Conservation (phyloP, 1,140 invertebrate genomes). For the Panonychus citri region DNA sequence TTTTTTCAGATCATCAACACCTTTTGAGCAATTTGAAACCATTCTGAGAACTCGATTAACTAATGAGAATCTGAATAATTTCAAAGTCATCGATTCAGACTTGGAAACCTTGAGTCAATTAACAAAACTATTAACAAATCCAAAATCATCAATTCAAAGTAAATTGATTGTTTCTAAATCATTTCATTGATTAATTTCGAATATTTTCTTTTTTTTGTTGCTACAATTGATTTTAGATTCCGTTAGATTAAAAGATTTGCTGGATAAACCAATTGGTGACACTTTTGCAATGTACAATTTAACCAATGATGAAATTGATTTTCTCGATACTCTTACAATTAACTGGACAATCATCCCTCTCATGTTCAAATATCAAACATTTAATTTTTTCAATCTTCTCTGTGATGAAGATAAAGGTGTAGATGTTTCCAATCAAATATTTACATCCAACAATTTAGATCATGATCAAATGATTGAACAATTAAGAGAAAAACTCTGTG, state of each 20-base stretch:
- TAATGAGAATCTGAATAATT: conserved; percentile 4
- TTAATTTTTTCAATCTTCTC: background rate
- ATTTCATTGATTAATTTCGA: background rate
- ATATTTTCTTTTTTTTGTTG: too few relatives aligned
- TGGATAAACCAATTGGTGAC: background rate
- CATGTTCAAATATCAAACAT: background rate
- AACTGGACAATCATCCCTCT: background rate
- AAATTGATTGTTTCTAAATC: too few relatives aligned
- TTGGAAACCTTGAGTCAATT: conserved; percentile 11
- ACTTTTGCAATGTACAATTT: background rate
- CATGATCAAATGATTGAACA: too few relatives aligned
- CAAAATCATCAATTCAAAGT: conserved; percentile 8
- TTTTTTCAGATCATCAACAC: background rate
- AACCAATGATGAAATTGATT: background rate
- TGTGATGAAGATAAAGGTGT: background rate
- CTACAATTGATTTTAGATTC: background rate
- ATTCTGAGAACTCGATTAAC: conserved; percentile 8
- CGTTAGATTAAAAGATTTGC: background rate
- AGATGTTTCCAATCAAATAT: too few relatives aligned
- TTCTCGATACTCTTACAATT: background rate
- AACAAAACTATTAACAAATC: conserved; percentile 13
- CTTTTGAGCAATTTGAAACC: conserved; percentile 6
- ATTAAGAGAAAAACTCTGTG: background rate
- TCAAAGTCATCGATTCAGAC: conserved; percentile 8
- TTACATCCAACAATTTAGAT: too few relatives aligned